Conservation (phyloP, 2,113 vertebrate species). For the Hippopotamus amphibius region DNA sequence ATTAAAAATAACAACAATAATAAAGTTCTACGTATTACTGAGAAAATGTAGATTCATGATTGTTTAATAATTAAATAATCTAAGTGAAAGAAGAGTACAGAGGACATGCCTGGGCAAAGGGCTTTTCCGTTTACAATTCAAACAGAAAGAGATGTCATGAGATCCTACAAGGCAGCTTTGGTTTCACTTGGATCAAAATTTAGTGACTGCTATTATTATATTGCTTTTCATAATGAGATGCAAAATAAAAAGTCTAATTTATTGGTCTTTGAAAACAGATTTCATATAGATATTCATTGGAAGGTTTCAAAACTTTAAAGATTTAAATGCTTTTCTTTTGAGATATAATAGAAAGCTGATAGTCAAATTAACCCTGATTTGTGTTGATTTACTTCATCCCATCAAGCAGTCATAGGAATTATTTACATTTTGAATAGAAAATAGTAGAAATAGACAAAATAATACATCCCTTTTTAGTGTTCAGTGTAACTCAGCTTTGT, state of each 20-base stretch:
- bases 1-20: not conserved
- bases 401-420: slow-evolving; percentile 54
- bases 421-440: slow-evolving; percentile 76
- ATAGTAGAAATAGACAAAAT: slow-evolving; percentile 65
- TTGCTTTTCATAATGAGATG: slow-evolving; percentile 72
- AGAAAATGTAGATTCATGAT: slow-evolving; percentile 39
- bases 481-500: not conserved
- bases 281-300: slow-evolving; percentile 69
- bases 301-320: slow-evolving; percentile 66
- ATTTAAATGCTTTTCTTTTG: slow-evolving; percentile 59
- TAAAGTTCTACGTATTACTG: not conserved
- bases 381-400: slow-evolving; percentile 58
- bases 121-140: slow-evolving; percentile 49
- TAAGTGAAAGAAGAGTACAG: slow-evolving; percentile 49
- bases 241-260: slow-evolving; percentile 70
- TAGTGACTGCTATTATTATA: slow-evolving; percentile 58
- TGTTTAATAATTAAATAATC: slow-evolving; percentile 59
- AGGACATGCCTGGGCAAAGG: slow-evolving; percentile 59
- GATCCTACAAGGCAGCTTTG: slow-evolving; percentile 58
- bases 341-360: slow-evolving; percentile 51
- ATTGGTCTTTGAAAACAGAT: slow-evolving; percentile 77
- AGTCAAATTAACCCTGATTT: slow-evolving; percentile 71
- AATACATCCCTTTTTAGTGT: slow-evolving; percentile 39
- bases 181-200: slow-evolving; percentile 54
- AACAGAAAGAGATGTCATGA: slow-evolving; percentile 22